These are phyloP conservation scores for Tragelaphus imberbis DNA, from an alignment of 2,113 vertebrate genomes.

Conservation along the genomic window DNA sequence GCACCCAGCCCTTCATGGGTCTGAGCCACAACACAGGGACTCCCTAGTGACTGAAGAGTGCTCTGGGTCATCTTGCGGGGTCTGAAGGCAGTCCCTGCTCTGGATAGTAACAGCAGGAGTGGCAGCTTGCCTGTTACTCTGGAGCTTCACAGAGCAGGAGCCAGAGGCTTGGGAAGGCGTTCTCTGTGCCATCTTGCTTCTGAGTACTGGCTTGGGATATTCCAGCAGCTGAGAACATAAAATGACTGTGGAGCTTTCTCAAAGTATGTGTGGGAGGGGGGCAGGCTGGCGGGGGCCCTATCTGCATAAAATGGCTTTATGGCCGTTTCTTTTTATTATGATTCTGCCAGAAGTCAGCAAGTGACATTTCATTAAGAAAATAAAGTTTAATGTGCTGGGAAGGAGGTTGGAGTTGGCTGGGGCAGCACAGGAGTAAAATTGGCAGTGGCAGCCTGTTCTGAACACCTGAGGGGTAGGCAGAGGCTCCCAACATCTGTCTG, in stretches of 20 bases:
- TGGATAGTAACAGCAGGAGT: slow-evolving; percentile 26
- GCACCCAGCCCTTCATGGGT: neutral
- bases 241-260: slow-evolving; percentile 57
- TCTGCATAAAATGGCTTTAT: slow-evolving; percentile 81
- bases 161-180: slow-evolving; percentile 53
- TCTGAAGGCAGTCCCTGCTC: neutral
- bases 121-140: slow-evolving; percentile 50
- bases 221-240: slow-evolving; percentile 81
- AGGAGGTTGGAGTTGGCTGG: slow-evolving; percentile 67
- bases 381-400: slow-evolving; percentile 78
- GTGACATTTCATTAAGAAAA: slow-evolving; percentile 83
- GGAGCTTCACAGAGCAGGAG: slow-evolving; percentile 31
- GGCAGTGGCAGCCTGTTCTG: slow-evolving; percentile 14
- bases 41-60: neutral
- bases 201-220: slow-evolving; percentile 74
- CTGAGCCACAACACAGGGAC: neutral
- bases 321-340: slow-evolving; percentile 77
- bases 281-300: slow-evolving; percentile 56
- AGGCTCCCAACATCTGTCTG: slow-evolving; percentile 25
- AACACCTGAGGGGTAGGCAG: slow-evolving; percentile 54
- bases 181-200: slow-evolving; percentile 64
- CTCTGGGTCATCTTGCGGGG: neutral
- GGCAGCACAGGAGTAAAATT: slow-evolving; percentile 61
- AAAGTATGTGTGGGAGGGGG: slow-evolving; percentile 44
- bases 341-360: slow-evolving; percentile 78